A percentile compares a stretch with the other conserved stretches of the same genome.
These are phyloP conservation scores for Ictidomys tridecemlineatus DNA, from an alignment of 2,113 vertebrate species.

Conservation along the genomic window DNA sequence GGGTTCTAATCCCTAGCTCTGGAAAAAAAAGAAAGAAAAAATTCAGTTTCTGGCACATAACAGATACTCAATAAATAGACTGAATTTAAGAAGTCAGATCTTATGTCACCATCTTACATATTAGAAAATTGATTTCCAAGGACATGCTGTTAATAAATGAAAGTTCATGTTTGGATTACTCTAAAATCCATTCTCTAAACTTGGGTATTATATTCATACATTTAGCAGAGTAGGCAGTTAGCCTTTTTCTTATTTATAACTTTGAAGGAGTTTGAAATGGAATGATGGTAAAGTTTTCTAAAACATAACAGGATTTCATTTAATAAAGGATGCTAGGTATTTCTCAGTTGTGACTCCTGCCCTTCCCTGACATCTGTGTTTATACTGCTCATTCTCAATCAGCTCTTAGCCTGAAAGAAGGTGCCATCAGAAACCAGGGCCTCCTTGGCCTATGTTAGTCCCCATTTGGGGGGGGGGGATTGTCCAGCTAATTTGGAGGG, in stretches of 20 bases:
- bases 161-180: background rate
- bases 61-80: background rate
- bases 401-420: background rate
- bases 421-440: background rate
- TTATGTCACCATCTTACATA: background rate
- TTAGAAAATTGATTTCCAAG: slow-evolving; percentile 20
- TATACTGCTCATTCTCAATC: background rate
- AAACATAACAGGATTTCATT: background rate
- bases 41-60: background rate
- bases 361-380: background rate
- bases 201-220: background rate
- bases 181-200: slow-evolving; percentile 15
- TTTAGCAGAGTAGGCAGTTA: background rate
- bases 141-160: slow-evolving; percentile 26
- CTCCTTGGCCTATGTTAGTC: background rate
- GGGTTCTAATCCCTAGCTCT: no score
- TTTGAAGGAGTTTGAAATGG: slow-evolving; percentile 34
- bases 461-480: no score
- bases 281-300: slow-evolving; percentile 27
- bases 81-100: background rate
- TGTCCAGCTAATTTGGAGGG: no score
- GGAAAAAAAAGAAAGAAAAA: no score
- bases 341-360: background rate
- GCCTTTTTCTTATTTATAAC: slow-evolving; percentile 47
- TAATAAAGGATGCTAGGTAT: background rate